These are phyloP conservation scores for Caenorhabditis parvicauda DNA, from an alignment of 2,888 invertebrate species.

Conservation along the genomic window DNA sequence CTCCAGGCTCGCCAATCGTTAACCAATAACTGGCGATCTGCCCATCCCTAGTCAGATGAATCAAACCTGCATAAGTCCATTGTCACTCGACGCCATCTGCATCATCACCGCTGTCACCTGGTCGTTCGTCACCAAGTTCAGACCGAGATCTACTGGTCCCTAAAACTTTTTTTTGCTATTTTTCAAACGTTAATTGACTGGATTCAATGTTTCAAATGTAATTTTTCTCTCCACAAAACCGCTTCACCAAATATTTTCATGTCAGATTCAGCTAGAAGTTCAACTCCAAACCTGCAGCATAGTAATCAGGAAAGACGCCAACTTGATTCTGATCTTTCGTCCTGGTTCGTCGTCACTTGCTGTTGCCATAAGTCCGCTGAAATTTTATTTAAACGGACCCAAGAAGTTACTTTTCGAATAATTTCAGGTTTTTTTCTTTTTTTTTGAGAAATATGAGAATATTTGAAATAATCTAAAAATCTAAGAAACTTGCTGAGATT, in stretches of 20 bases:
- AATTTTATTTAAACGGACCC: background rate
- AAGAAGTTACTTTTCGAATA: background rate
- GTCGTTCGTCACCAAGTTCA: slow-evolving; percentile 69
- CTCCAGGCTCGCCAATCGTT: too few species aligned
- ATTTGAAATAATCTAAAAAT: background rate
- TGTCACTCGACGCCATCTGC: slow-evolving; percentile 92
- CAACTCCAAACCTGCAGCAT: slow-evolving; percentile 70
- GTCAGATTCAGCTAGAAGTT: too few species aligned
- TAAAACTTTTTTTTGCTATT: slow-evolving; percentile 56
- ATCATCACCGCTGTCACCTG: slow-evolving; percentile 93
- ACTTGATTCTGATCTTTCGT: slow-evolving; percentile 42
- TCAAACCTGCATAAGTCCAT: slow-evolving; percentile 73
- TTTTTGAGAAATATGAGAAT: background rate
- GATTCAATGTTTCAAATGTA: background rate
- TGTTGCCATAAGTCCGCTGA: slow-evolving; percentile 44
- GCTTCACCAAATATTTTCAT: too few species aligned
- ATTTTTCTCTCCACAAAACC: background rate
- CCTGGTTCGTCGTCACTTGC: slow-evolving; percentile 32
- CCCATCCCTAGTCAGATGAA: slow-evolving; percentile 1
- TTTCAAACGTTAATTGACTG: background rate
- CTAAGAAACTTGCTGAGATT: background rate
- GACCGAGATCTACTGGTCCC: slow-evolving; percentile 90
- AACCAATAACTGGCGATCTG: too few species aligned
- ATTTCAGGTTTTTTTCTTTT: background rate
- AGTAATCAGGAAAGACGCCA: slow-evolving; percentile 71